Base-by-base conservation (phyloP, 1,140 invertebrate genomes). In the Varroa destructor region DNA sequence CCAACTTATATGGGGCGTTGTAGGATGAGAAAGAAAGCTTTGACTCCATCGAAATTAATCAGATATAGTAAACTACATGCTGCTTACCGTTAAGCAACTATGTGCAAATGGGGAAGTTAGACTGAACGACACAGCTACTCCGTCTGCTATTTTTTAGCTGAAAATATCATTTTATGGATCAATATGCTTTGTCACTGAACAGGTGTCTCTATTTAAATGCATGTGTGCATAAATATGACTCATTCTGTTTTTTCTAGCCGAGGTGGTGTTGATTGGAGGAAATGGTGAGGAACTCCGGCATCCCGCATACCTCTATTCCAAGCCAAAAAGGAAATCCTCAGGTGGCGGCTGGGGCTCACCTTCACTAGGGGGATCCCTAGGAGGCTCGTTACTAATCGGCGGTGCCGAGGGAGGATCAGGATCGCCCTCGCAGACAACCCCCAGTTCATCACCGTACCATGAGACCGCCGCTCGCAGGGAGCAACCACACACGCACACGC, bases 361-460 rank as follows among this genome's bases (percentile, higher is more conserved):
- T 3, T 67, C 61, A 12, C 40, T 67, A 46, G 61, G 61, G 46
- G 61, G 61, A 14, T 67, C 61, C 40, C 40, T 67, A 46, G 61
- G 61, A 67, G 61, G 61, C 46, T 67, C 61, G 46, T 46, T 67
- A 43, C 8, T 67, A 67, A 67, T 67, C 10, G 61, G 61, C 14
- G 61, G 40, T 37, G 40, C 61, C 40, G 61, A 67, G 40, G 61
- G 61, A 40, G 61, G 61, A 43, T 67, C 61, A n/a, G 61, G 61
- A 43, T 67, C 61, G 46, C 61, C 61, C 40, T 67, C 61, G 40
- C 61, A 67, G 61, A 67, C 61, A 1, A 67, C 40, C 61, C 61
- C 61, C 61, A 67, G 61, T 46, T 67, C 61, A 14, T 67, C 61
- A 46, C 61, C 61, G 12, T 67, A 67, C 61, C 61, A 67, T 46